Percentiles rank a stretch among this genome's conserved stretches.
These are phyloP conservation scores for Ecliptopera silaceata DNA, from an alignment of 2,888 invertebrate species.

Conservation along the genomic window DNA sequence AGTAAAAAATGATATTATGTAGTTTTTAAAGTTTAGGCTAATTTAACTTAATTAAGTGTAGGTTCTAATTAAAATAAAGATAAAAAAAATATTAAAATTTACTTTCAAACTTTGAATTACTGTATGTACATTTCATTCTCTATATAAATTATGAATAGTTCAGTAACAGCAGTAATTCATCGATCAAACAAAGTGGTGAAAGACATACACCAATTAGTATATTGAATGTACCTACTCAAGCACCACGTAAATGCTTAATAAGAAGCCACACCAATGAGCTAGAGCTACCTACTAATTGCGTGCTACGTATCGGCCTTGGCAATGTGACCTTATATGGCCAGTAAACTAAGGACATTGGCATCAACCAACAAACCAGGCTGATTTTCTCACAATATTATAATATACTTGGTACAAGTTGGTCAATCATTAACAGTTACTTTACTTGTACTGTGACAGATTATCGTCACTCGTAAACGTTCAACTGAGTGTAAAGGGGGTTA, in stretches of 20 bases:
- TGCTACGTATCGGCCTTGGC: constrained; percentile 57
- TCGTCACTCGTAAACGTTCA: constrained; percentile 3
- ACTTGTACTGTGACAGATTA: background rate
- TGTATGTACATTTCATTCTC: too few relatives aligned
- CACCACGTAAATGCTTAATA: constrained; percentile 21
- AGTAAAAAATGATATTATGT: too few relatives aligned
- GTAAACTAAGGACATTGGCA: constrained; percentile 57
- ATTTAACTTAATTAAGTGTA: too few relatives aligned
- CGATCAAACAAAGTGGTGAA: background rate
- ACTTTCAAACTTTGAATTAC: too few relatives aligned
- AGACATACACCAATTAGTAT: background rate
- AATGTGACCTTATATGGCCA: constrained; percentile 53
- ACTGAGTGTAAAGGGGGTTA: background rate
- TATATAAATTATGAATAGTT: too few relatives aligned
- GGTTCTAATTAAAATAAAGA: too few relatives aligned
- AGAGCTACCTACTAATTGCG: constrained; percentile 60
- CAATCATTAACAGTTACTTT: background rate
- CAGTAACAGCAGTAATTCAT: too few relatives aligned
- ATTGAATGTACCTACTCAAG: background rate
- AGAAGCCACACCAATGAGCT: constrained; percentile 61
- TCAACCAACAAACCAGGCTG: constrained; percentile 37
- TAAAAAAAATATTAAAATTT: too few relatives aligned
- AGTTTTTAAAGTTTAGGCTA: too few relatives aligned
- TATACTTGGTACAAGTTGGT: background rate
- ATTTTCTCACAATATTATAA: constrained; percentile 19